Evolutionary conservation across 2,797 vertebrate species (phyloP).

Genomic region (Neopelma chrysocephalum): DNA sequence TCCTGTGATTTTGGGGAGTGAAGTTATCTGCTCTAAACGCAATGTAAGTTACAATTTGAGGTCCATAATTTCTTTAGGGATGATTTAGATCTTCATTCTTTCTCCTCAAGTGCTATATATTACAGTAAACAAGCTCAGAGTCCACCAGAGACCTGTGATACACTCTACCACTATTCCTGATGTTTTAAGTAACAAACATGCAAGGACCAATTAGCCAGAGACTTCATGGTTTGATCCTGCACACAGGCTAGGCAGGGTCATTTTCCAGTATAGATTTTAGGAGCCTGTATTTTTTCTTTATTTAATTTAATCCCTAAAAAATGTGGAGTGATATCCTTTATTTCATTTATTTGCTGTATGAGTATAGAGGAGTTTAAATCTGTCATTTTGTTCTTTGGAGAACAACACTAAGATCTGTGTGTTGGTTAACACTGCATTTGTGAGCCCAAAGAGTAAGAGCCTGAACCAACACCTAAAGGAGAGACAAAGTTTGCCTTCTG

Average conservation of each 20-base stretch:
- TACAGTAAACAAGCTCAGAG: neutral
- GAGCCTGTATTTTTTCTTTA: neutral
- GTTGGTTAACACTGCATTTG: neutral
- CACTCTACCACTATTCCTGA: neutral
- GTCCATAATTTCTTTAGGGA: neutral
- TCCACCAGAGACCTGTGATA: neutral
- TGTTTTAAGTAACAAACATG: neutral
- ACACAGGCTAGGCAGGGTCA: fast-evolving
- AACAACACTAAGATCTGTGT: neutral
- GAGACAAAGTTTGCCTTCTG: neutral
- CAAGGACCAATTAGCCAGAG: neutral
- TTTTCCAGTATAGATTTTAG: neutral
- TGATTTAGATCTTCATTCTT: neutral
- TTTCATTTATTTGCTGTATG: neutral
- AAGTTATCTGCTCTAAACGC: neutral
- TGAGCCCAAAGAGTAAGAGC: neutral
- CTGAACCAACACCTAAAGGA: neutral
- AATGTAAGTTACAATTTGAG: neutral
- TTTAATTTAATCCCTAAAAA: neutral
- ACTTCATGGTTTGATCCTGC: neutral
- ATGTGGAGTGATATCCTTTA: neutral
- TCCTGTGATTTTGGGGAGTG: neutral
- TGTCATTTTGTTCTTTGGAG: neutral
- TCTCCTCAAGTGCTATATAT: neutral
- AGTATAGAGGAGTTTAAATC: neutral